Conservation (phyloP, 92 coral and sea anemone species). For the Zoanthus sociatus region DNA sequence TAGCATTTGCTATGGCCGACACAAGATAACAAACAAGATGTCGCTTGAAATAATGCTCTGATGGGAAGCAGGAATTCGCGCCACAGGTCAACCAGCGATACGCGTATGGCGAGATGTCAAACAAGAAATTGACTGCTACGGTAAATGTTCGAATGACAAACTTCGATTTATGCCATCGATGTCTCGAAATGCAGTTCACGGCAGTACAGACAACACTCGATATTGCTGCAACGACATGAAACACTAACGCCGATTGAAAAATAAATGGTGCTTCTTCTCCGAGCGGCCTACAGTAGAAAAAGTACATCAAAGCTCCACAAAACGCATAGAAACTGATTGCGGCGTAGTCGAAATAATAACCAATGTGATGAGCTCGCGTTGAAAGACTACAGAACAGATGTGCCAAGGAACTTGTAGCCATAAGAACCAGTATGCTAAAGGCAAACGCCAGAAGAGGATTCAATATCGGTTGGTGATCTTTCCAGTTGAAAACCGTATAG, state of each 20-base stretch:
- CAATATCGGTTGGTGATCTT: slow-evolving; percentile 51
- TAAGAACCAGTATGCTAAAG: slow-evolving; percentile 42
- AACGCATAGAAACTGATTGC: slow-evolving; percentile 58
- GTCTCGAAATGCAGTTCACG: slow-evolving; percentile 40
- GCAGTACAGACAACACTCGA: slow-evolving; percentile 12
- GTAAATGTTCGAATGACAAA: slow-evolving; percentile 18
- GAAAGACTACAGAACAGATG: slow-evolving; percentile 62
- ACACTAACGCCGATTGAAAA: slow-evolving; percentile 18
- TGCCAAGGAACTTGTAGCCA: slow-evolving; percentile 59
- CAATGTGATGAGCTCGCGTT: slow-evolving; percentile 46
- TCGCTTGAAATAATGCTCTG: slow-evolving; percentile 38
- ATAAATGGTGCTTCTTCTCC: slow-evolving; percentile 39
- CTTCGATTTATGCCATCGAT: slow-evolving; percentile 38
- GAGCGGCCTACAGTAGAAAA: slow-evolving; percentile 61
- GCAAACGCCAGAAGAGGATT: slow-evolving; percentile 65
- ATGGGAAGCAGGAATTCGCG: not conserved
- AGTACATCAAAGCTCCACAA: slow-evolving; percentile 55
- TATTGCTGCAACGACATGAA: slow-evolving; percentile 25
- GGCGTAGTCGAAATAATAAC: slow-evolving; percentile 61
- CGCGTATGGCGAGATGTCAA: slow-evolving; percentile 22
- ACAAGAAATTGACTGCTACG: slow-evolving; percentile 13
- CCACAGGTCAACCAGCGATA: slow-evolving; percentile 29
- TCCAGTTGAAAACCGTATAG: slow-evolving; percentile 44
- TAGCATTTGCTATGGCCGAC: slow-evolving; percentile 40
- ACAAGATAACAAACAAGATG: slow-evolving; percentile 37